These are phyloP conservation scores for Chionomys nivalis DNA, from an alignment of 2,113 vertebrate genomes.

Conservation along the genomic window DNA sequence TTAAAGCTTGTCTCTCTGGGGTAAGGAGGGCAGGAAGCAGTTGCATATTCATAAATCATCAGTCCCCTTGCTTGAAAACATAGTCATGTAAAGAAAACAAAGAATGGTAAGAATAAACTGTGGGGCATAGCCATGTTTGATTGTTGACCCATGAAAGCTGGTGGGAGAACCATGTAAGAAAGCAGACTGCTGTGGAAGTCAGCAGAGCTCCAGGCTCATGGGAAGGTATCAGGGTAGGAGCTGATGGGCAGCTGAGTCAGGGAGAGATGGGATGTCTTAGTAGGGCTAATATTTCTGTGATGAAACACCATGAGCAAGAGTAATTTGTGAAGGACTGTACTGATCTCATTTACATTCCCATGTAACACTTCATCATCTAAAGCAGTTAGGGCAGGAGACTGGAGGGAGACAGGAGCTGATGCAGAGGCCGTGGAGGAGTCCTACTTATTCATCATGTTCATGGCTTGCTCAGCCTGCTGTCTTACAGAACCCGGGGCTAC, in stretches of 20 bases:
- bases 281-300: background rate
- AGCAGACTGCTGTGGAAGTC: background rate
- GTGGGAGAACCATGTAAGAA: background rate
- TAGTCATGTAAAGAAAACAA: background rate
- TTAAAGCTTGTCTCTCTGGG: background rate
- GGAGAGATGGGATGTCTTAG: background rate
- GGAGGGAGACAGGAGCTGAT: background rate
- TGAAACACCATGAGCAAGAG: background rate
- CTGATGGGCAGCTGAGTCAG: background rate
- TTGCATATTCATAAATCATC: background rate
- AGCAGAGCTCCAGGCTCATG: background rate
- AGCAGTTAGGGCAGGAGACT: background rate
- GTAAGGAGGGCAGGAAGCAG: background rate
- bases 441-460: background rate
- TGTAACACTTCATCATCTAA: background rate
- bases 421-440: background rate
- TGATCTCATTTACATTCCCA: background rate
- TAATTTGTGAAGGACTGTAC: background rate
- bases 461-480: background rate
- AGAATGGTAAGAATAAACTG: background rate
- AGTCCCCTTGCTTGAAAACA: background rate
- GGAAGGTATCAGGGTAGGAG: background rate
- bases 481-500: background rate
- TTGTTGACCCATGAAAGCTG: background rate
- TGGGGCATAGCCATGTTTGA: background rate